A percentile compares a stretch with the other conserved stretches of the same genome.
Conservation (phyloP, 2,888 invertebrate species). For the Sabellastarte sp. region DNA sequence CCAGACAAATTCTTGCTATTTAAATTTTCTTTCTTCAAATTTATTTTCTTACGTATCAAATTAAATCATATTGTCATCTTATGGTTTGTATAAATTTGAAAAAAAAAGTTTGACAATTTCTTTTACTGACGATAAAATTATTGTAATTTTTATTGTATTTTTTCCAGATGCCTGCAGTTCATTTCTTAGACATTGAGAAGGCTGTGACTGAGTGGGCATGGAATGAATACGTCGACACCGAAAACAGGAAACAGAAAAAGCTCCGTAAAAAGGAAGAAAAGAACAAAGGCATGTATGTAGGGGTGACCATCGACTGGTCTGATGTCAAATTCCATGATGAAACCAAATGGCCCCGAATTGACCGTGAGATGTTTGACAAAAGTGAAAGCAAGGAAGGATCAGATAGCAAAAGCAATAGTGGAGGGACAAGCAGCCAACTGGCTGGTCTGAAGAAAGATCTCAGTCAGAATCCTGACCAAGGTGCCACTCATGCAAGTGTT, state of each 20-base stretch:
- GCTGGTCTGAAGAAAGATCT: neutral
- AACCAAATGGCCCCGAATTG: constrained; percentile 21
- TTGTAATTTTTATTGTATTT: no score
- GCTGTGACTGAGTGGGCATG: constrained; percentile 26
- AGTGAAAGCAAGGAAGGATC: neutral
- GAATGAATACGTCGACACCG: constrained; percentile 22
- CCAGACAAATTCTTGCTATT: no score
- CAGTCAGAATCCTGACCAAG: constrained; percentile 1
- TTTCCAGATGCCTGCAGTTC: neutral
- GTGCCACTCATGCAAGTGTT: constrained; percentile 13
- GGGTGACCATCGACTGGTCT: constrained; percentile 27
- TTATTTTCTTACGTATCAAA: no score
- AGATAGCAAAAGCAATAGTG: neutral
- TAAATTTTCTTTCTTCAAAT: no score
- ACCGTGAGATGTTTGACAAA: constrained; percentile 8
- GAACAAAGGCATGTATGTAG: constrained; percentile 14
- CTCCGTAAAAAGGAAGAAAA: constrained; percentile 18
- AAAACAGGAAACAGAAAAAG: constrained; percentile 16
- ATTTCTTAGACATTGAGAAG: constrained; percentile 20
- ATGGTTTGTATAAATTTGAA: no score
- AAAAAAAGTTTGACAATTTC: no score
- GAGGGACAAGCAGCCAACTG: neutral
- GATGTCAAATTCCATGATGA: constrained; percentile 21
- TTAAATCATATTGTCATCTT: no score
- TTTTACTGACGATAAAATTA: no score